These are phyloP conservation scores for Pangasius sanitwongsei DNA, from an alignment of 2,797 vertebrate species.

Conservation along the genomic window DNA sequence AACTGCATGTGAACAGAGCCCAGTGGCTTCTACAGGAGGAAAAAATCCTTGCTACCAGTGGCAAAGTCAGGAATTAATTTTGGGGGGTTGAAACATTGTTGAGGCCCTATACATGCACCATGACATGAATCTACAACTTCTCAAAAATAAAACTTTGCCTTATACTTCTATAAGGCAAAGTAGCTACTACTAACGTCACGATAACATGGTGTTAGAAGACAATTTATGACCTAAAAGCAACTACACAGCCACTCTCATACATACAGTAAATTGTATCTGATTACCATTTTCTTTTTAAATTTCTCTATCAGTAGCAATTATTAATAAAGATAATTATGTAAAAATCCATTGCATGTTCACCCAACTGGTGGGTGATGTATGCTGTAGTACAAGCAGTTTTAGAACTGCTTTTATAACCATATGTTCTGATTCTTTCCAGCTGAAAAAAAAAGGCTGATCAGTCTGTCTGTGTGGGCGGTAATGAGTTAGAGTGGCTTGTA, in stretches of 20 bases:
- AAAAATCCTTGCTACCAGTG: neutral
- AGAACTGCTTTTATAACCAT: neutral
- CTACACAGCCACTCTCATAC: neutral
- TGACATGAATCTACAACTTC: neutral
- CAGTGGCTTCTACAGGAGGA: neutral
- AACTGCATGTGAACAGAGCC: neutral
- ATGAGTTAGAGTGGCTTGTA: neutral
- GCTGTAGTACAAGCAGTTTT: neutral
- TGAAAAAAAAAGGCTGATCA: neutral
- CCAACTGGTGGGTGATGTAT: no score
- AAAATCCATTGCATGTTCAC: neutral
- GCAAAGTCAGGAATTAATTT: neutral
- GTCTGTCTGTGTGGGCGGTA: neutral
- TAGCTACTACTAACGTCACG: no score
- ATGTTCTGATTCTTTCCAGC: neutral
- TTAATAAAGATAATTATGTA: neutral
- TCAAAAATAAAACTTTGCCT: neutral
- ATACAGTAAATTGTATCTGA: neutral
- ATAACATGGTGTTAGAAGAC: neutral
- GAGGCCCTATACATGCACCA: neutral
- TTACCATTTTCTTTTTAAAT: neutral
- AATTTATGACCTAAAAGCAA: conserved; percentile 3
- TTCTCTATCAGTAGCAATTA: neutral
- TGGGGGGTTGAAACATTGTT: neutral
- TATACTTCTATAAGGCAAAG: neutral